Evolutionary conservation across 2,113 vertebrate species (phyloP).

Genomic region (Morphnarchus princeps): DNA sequence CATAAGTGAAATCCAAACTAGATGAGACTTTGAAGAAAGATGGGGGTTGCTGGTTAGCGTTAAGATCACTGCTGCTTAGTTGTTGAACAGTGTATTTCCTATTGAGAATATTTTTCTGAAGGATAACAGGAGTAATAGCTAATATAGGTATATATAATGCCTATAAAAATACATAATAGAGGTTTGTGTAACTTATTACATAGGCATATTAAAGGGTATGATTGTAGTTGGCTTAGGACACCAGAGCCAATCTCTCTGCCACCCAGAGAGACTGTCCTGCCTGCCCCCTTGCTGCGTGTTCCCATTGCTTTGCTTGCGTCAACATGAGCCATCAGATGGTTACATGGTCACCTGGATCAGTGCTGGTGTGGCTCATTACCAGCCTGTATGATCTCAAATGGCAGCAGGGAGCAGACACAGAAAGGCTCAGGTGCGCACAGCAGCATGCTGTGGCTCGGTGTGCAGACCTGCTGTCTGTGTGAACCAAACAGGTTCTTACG

Average conservation of each 20-base stretch:
- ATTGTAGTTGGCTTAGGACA: background rate
- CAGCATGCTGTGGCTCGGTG: background rate
- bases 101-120: background rate
- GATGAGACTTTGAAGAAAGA: background rate
- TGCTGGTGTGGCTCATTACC: background rate
- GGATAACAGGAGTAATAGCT: background rate
- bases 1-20: background rate
- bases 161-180: background rate
- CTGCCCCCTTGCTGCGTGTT: background rate
- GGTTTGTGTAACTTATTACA: background rate
- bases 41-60: background rate
- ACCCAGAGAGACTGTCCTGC: background rate
- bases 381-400: background rate
- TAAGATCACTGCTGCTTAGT: background rate
- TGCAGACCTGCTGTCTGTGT: background rate
- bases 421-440: background rate
- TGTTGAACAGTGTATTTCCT: background rate
- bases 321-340: background rate
- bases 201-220: background rate
- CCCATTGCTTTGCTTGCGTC: background rate
- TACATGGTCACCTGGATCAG: background rate
- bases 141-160: background rate
- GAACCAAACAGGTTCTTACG: rapidly evolving
- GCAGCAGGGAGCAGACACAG: background rate
- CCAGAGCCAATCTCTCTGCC: background rate